Evolutionary conservation across 2,888 invertebrate genomes (phyloP).

Genomic region (Idaea dimidiata): DNA sequence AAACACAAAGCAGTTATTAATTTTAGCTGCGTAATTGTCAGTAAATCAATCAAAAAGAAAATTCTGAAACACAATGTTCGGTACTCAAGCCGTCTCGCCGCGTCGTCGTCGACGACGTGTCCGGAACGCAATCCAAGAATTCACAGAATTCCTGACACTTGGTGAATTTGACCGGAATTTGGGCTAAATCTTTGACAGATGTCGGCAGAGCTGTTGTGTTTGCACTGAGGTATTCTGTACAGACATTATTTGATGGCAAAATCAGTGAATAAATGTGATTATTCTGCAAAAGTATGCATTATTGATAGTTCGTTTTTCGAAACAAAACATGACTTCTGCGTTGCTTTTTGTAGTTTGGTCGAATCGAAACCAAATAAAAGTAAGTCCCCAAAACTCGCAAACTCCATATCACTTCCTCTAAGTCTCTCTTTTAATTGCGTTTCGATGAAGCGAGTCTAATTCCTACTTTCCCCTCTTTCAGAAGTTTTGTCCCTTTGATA

Average conservation of each 20-base stretch:
- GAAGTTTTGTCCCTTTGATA: conserved; percentile 31
- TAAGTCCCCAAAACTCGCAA: conserved; percentile 28
- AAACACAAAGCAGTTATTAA: too few relatives aligned
- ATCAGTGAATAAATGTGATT: too few relatives aligned
- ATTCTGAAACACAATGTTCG: background rate
- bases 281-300: background rate
- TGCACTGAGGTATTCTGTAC: background rate
- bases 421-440: conserved; percentile 72
- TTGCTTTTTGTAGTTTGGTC: too few relatives aligned
- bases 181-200: conserved; percentile 1
- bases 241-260: background rate
- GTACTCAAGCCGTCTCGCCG: background rate
- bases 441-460: conserved; percentile 74
- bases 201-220: background rate
- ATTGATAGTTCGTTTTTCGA: background rate
- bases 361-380: conserved; percentile 18
- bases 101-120: conserved; percentile 38
- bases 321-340: too few relatives aligned
- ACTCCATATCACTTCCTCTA: conserved; percentile 50
- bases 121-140: conserved; percentile 54
- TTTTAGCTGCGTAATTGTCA: too few relatives aligned
- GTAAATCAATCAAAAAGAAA: background rate
- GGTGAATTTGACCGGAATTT: conserved; percentile 37
- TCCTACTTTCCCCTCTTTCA: conserved; percentile 38
- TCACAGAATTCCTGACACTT: conserved; percentile 37